Conservation (phyloP, 2,888 invertebrate genomes). For the Dicyrtoma fusca region DNA sequence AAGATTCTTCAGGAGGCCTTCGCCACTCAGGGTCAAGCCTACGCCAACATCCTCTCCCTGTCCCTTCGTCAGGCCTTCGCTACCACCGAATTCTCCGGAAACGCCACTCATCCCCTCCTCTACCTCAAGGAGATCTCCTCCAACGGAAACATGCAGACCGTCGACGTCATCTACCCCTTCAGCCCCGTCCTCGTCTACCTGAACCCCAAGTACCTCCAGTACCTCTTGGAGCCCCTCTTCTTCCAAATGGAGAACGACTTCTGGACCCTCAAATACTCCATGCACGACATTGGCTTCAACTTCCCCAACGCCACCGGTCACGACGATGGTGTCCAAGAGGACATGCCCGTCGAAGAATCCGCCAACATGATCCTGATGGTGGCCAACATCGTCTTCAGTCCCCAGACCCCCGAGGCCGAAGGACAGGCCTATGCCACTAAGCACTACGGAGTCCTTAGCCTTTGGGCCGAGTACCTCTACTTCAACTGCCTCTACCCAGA, state of each 20-base stretch:
- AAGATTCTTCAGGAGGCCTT: conserved; percentile 45
- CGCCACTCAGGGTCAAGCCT: conserved; percentile 43
- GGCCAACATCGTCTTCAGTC: conserved; percentile 43
- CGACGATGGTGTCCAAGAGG: conserved; percentile 2
- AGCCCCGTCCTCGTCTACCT: conserved; percentile 46
- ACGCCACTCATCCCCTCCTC: conserved; percentile 34
- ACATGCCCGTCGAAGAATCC: conserved; percentile 49
- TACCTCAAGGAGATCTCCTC: conserved; percentile 51
- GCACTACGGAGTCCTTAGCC: conserved; percentile 40
- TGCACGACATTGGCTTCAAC: conserved; percentile 51
- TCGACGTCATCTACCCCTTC: conserved; percentile 51
- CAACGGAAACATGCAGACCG: conserved; percentile 48
- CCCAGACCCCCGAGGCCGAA: conserved; percentile 25
- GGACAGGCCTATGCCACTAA: conserved; percentile 30
- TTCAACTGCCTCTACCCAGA: conserved; percentile 51
- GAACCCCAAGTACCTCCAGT: conserved; percentile 37
- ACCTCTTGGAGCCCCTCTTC: conserved; percentile 47
- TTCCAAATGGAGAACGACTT: conserved; percentile 49
- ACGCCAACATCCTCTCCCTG: conserved; percentile 47
- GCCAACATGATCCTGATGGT: conserved; percentile 52
- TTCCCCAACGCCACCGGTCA: conserved; percentile 42
- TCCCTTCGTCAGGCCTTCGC: conserved; percentile 49
- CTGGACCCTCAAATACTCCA: conserved; percentile 42
- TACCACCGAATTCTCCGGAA: conserved; percentile 48
- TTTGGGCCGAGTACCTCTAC: conserved; percentile 49